These are phyloP conservation scores for Myotis daubentonii DNA, from an alignment of 2,797 vertebrate genomes.

Conservation along the genomic window DNA sequence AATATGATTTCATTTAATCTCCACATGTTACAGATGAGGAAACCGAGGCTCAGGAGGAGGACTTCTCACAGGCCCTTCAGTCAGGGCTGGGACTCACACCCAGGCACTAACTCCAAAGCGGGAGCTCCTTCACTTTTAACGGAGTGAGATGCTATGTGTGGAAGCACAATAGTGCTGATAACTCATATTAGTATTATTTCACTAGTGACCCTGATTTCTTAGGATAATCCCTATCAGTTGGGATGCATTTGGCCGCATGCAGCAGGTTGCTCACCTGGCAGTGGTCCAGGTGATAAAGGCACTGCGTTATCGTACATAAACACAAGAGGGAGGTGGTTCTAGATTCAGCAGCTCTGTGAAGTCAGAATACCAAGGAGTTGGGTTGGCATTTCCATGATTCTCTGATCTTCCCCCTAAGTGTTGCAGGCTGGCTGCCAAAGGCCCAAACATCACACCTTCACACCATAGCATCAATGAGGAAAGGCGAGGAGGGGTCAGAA, in stretches of 20 bases:
- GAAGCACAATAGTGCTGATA: neutral
- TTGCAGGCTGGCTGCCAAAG: neutral
- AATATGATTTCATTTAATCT: neutral
- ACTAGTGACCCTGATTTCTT: neutral
- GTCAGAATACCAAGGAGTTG: neutral
- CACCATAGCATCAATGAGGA: neutral
- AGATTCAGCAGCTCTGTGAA: neutral
- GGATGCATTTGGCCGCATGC: neutral
- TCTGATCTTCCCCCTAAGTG: neutral
- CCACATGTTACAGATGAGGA: neutral
- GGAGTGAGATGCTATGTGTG: neutral
- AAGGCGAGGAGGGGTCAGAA: neutral
- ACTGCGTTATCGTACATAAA: neutral
- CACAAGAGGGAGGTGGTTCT: neutral
- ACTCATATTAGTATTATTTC: neutral
- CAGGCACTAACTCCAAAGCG: neutral
- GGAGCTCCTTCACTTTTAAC: neutral
- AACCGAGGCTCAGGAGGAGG: neutral
- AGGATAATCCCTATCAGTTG: neutral
- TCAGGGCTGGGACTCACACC: neutral
- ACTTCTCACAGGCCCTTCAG: neutral
- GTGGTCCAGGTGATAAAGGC: neutral
- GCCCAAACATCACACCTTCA: neutral
- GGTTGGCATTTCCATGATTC: neutral
- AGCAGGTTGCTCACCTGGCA: neutral